Percentiles rank a stretch among this genome's conserved stretches.
Evolutionary conservation across 2,888 invertebrate genomes (phyloP).

Genomic region (Gasteruption jaculator): DNA sequence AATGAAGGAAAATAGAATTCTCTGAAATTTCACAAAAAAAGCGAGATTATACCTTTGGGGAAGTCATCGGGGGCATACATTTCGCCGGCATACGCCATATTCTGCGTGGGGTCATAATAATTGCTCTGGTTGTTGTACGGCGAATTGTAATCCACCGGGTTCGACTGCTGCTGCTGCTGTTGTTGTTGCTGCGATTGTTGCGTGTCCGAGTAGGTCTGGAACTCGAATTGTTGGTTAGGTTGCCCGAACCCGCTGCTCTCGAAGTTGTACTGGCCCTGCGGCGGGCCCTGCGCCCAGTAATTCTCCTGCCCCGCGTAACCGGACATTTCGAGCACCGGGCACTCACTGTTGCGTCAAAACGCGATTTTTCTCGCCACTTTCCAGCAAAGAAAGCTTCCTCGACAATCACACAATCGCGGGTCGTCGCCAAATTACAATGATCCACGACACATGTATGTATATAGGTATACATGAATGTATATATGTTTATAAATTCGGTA

Average conservation of each 20-base stretch:
- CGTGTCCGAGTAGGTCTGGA: constrained; percentile 40
- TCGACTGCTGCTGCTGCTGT: no score
- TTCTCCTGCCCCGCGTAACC: constrained; percentile 39
- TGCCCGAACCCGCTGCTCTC: constrained; percentile 56
- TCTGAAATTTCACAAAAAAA: neutral
- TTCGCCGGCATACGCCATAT: constrained; percentile 32
- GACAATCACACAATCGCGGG: no score
- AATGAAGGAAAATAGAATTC: neutral
- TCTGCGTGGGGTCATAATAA: constrained; percentile 41
- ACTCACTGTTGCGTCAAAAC: no score
- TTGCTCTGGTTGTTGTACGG: constrained; percentile 35
- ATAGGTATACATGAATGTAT: no score
- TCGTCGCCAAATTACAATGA: no score
- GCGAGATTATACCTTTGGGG: constrained; percentile 33
- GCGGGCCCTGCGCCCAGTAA: constrained; percentile 37
- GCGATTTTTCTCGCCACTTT: no score
- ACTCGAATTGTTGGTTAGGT: constrained; percentile 48
- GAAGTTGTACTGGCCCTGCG: constrained; percentile 51
- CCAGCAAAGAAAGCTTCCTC: no score
- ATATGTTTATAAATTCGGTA: no score
- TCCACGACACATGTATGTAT: no score
- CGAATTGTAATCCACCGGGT: constrained; percentile 36
- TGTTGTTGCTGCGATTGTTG: no score
- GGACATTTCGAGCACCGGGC: constrained; percentile 34
- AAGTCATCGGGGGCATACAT: constrained; percentile 39